Evolutionary conservation across 2,113 vertebrate genomes (phyloP).

Genomic region (Podilymbus podiceps): DNA sequence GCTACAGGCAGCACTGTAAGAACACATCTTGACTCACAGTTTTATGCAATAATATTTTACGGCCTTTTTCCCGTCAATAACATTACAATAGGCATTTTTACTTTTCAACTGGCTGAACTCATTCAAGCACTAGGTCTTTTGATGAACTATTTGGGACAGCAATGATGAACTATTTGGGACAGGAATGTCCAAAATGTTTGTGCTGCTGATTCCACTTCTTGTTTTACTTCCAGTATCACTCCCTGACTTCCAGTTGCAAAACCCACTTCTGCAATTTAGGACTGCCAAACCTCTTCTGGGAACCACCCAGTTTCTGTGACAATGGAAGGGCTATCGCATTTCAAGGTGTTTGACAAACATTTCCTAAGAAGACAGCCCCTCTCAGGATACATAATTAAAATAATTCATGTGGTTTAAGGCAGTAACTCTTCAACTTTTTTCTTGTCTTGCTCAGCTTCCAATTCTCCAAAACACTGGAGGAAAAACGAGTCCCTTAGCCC

Average conservation of each 20-base stretch:
- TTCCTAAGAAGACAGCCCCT: background rate
- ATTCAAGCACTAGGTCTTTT: background rate
- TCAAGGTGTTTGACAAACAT: background rate
- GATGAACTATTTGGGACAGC: background rate
- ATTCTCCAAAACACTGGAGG: background rate
- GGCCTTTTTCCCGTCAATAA: background rate
- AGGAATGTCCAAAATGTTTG: background rate
- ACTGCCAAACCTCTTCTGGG: background rate
- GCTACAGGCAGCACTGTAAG: background rate
- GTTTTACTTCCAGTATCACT: conserved; percentile 7
- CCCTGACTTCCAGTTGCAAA: conserved; percentile 5
- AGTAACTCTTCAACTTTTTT: background rate
- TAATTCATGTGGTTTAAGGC: background rate
- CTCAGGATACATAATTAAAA: background rate
- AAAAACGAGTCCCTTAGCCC: background rate
- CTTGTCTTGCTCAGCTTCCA: background rate
- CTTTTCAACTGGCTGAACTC: background rate
- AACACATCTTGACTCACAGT: background rate
- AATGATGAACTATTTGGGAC: background rate
- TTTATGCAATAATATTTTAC: background rate
- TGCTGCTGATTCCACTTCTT: conserved; percentile 23
- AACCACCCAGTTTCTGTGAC: background rate
- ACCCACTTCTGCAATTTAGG: conserved; percentile 30
- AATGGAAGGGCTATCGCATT: background rate
- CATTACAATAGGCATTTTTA: background rate